Base-by-base conservation (phyloP, 2,888 invertebrate genomes). In the Buathra laborator region DNA sequence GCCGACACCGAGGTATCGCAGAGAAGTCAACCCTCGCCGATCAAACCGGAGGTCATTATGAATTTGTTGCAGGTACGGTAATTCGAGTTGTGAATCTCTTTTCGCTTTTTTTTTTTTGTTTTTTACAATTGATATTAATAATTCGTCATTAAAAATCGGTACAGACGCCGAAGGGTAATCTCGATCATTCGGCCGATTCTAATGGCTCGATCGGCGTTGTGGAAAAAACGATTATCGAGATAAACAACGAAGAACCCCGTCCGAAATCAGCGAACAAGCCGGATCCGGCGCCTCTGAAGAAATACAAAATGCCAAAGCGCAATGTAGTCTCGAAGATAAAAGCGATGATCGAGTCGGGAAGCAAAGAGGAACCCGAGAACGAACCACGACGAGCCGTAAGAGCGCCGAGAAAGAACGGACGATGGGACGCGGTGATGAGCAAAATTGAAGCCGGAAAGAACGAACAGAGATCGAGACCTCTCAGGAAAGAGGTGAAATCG, bases 391-490 rank as follows among this genome's bases (percentile, higher is more conserved):
- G 96, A 88, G 95, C 95, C 29, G 92, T 94, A 3, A 95, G 96
- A 90, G 94, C 95, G 70, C 94, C 95, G 1, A 95, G 95, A 89
- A 96, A 96, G 90, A 94, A 93, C 4, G 96, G 97, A 24, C 96
- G 97, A 88, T 97, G 98, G 96, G 98, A 98, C 91, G 96, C 97
- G 74, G 98, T 98, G 71, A 96, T 97, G 96, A 97, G 96, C 94
- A 97, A 97, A 94, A 97, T 97, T 85, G 96, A 96, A 62, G 96
- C 96, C 87, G 96, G 96, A 84, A 96, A 96, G 89, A 95, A 94
- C 71, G 97, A 97, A 89, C 96, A 95, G 88, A 96, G 96, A 90
- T 95, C 95, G 53, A 97, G 97, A 92, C 96, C 96, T 12, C 96
- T 96, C 87, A 94, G 96, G 88, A 97, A 97, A 94, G 98, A 98